A percentile compares a stretch with the other conserved stretches of the same genome.
Conservation (phyloP, 1,140 invertebrate genomes). For the Plutomurus gul region DNA sequence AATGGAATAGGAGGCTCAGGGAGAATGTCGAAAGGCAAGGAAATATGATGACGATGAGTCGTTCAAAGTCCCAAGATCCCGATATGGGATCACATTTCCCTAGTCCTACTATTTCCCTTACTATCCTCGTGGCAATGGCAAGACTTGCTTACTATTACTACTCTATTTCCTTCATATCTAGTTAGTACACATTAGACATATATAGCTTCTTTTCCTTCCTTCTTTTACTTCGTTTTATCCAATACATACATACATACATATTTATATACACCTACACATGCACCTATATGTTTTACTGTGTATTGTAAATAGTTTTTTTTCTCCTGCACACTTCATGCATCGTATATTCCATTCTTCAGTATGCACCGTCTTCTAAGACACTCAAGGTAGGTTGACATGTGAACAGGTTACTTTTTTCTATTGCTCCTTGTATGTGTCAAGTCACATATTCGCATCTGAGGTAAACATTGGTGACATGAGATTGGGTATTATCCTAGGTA, state of each 20-base stretch:
- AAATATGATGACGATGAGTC: conserved; percentile 19
- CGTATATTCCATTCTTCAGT: no score
- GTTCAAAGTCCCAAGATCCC: conserved; percentile 33
- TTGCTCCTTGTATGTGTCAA: no score
- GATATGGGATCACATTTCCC: conserved; percentile 36
- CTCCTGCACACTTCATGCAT: not conserved
- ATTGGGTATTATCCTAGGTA: no score
- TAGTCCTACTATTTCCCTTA: conserved; percentile 8
- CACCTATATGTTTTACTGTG: no score
- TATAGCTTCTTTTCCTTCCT: not conserved
- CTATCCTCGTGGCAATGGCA: not conserved
- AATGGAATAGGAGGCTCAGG: conserved; percentile 11
- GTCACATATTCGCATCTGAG: no score
- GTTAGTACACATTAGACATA: not conserved
- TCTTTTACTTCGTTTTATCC: not conserved
- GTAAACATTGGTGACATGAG: no score
- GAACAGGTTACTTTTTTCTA: no score
- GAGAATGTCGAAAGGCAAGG: conserved; percentile 20
- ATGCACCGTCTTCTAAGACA: no score
- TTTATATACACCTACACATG: not conserved
- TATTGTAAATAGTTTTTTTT: not conserved
- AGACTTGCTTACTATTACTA: not conserved
- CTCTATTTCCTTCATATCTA: conserved; percentile 15
- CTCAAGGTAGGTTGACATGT: no score
- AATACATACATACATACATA: not conserved